Percentiles rank a stretch among this genome's conserved stretches.
Conservation (phyloP, 2,888 invertebrate species). For the Iselma pallidipennis region DNA sequence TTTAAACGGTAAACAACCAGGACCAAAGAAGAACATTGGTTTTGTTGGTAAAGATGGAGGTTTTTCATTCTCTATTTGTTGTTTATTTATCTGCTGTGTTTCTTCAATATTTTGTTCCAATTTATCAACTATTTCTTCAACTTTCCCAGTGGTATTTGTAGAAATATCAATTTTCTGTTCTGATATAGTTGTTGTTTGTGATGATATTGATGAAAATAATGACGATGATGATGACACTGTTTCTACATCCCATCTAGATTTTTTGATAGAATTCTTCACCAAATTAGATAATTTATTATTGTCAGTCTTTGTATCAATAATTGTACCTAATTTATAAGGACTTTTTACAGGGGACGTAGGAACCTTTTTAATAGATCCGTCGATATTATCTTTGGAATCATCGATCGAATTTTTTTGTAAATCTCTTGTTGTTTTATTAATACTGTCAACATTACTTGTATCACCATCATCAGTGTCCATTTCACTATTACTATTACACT, state of each 20-base stretch:
- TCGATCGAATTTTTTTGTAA: slow-evolving; percentile 18
- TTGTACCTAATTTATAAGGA: slow-evolving; percentile 42
- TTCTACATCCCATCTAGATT: slow-evolving; percentile 58
- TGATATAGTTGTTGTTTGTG: not conserved
- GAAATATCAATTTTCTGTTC: not conserved
- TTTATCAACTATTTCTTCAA: slow-evolving; percentile 18
- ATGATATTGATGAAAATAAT: slow-evolving; percentile 42
- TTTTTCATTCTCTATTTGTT: slow-evolving; percentile 54
- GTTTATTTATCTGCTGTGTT: slow-evolving; percentile 3
- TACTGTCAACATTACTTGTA: slow-evolving; percentile 15
- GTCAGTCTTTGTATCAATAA: slow-evolving; percentile 46
- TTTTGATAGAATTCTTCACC: slow-evolving; percentile 42
- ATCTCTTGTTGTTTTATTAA: slow-evolving; percentile 42
- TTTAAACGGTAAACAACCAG: slow-evolving; percentile 55
- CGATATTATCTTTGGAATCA: slow-evolving; percentile 24
- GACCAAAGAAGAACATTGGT: slow-evolving; percentile 57
- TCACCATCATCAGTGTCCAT: slow-evolving; percentile 25
- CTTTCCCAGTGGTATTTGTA: too few relatives aligned
- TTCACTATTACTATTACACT: slow-evolving; percentile 26
- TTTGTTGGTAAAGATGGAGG: slow-evolving; percentile 39
- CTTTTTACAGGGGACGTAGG: slow-evolving; percentile 33
- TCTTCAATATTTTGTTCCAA: slow-evolving; percentile 14
- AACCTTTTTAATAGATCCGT: slow-evolving; percentile 32
- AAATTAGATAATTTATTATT: slow-evolving; percentile 32
- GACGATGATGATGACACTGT: slow-evolving; percentile 38